These are phyloP conservation scores for Ardeotis arabs DNA, from an alignment of 2,113 vertebrate genomes.

Conservation along the genomic window DNA sequence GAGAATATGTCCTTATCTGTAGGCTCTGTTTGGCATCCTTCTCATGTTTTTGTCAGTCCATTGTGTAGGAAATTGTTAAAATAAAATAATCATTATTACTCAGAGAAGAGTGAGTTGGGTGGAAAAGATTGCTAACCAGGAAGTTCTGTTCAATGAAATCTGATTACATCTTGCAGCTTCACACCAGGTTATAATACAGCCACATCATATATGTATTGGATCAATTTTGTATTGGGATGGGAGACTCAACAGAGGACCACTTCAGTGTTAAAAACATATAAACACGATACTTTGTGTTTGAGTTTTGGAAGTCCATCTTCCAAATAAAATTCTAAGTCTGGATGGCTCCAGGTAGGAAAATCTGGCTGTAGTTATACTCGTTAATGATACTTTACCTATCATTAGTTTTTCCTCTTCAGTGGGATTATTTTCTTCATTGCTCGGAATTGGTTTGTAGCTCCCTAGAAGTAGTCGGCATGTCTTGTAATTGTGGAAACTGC, in stretches of 20 bases:
- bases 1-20: neutral
- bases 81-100: neutral
- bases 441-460: neutral
- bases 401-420: neutral
- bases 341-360: neutral
- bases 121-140: neutral
- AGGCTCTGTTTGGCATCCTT: neutral
- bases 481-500: neutral
- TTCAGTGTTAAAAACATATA: neutral
- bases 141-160: neutral
- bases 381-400: neutral
- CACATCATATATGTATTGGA: neutral
- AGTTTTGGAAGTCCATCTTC: neutral
- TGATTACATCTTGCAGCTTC: neutral
- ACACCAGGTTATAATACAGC: neutral
- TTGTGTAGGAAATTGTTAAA: neutral
- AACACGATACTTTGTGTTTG: neutral
- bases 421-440: neutral
- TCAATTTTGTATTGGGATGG: neutral
- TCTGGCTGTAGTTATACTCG: neutral
- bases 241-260: neutral
- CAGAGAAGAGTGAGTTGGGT: neutral
- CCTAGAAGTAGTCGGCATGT: neutral
- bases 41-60: neutral
- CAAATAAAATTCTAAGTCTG: neutral